Base-by-base conservation (phyloP, 2,797 vertebrate genomes). In the Synaphobranchus kaupii region DNA sequence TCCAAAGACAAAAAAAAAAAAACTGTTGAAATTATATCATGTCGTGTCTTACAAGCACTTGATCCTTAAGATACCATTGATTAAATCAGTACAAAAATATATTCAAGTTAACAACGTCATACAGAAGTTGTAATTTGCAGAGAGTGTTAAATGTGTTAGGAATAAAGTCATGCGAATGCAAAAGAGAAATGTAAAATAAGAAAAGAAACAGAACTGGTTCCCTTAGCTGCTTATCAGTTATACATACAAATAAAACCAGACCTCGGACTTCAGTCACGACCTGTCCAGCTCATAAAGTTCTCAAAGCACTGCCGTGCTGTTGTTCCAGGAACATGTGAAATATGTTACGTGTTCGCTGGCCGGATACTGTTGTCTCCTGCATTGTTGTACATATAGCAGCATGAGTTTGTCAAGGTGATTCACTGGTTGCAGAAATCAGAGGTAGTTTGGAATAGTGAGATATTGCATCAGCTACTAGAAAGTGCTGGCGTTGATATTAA, bases 31-130 rank as follows among this genome's bases (percentile, higher is more conserved):
- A 94, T 93, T 94, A 92, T 94, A 94, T 94, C 92, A 94, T 95
- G 94, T 96, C 95, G 95, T 94, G 95, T 96, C 93, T 94, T 84
- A 93, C 93, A 95, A 95, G 93, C 94, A 94, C 95, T 95, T 94
- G 94, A 96, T 97, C 94, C 94, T 95, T 95, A 96, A 94, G 95
- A 96, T 94, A 97, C 94, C 92, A 96, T 96, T 94, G 94, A 96
- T 95, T 94, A 95, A 97, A 96, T 97, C 95, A 95, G 94, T 97
- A 97, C 95, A 97, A 97, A 97, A 97, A 96, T 95, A 96, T 96
- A 97, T 98, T 98, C 97, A 98, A 98, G 97, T 97, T 97, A 97
- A 97, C 95, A 96, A 93, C 94, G 94, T 96, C 96, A 96, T 94
- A 97, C 94, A 95, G 96, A 97, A 95, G 94, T 96, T 95, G 91